These are phyloP conservation scores for Oreotrochilus melanogaster DNA, from an alignment of 2,113 vertebrate species.

Conservation along the genomic window DNA sequence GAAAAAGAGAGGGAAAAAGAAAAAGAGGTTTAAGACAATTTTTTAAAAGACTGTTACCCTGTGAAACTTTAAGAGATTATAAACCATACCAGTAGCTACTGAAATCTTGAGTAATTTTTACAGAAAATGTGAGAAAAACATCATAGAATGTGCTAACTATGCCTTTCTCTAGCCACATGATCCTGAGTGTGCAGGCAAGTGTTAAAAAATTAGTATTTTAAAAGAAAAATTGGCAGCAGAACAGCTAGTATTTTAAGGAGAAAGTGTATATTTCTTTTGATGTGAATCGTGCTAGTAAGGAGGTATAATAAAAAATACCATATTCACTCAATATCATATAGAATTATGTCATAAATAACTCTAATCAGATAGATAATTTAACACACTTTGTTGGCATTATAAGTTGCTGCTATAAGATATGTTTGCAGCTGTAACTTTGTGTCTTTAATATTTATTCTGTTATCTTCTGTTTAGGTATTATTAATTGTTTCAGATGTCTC, in stretches of 20 bases:
- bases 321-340: background rate
- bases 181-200: constrained; percentile 5
- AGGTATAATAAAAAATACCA: background rate
- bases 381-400: background rate
- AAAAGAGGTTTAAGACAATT: background rate
- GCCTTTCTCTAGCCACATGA: background rate
- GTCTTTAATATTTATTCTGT: background rate
- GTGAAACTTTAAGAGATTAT: constrained; percentile 28
- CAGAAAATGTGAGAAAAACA: constrained; percentile 50
- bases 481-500: background rate
- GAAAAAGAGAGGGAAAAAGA: background rate
- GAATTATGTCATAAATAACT: background rate
- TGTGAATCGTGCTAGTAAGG: background rate
- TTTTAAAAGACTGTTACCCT: background rate
- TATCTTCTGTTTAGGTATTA: background rate
- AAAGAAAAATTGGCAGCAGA: constrained; percentile 41
- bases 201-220: constrained; percentile 48
- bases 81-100: constrained; percentile 10
- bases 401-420: background rate
- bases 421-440: background rate
- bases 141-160: constrained; percentile 20
- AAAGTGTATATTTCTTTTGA: background rate
- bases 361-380: background rate
- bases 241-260: background rate
- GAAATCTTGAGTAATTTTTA: constrained; percentile 24